Base-by-base conservation (phyloP, 2,888 invertebrate species). In the Rhaphigaster nebulosa region DNA sequence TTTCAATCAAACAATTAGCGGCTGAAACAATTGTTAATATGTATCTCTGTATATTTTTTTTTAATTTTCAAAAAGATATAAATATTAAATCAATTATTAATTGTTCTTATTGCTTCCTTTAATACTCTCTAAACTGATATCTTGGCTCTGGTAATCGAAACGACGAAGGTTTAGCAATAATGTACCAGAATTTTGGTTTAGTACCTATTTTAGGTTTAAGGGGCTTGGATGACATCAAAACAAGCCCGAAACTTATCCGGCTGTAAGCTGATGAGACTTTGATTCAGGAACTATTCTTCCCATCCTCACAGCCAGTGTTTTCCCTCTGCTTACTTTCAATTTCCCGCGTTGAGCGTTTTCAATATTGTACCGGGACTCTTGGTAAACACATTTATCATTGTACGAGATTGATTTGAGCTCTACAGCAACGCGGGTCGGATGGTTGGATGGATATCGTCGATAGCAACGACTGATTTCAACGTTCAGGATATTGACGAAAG, bases 311-410 rank as follows among this genome's bases (percentile, higher is more conserved):
- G 70, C 34, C 70, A 20, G 34, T 70, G 34, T 70, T 70, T 70
- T 70, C 70, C 70, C 34, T 70, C 70, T 70, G 70, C 70, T 70
- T 70, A 70, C 70, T 70, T 70, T 70, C 70, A 34, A 70, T 70
- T 70, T 70, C 70, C 70, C 70, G 18, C 70, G 34, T 34, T 34
- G 70, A 70, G 70, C 70, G 70, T 70, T 70, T 70, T 70, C 70
- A 70, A 70, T 70, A 70, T 70, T 70, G 70, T 70, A 70, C 6
- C 70, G 18, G 18, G 34, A 4, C 34, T 20, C 34, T 70, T 70
- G 70, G 70, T 70, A 70, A 70, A 70, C 70, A 70, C 70, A 70
- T 70, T 70, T 70, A 70, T 70, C 70, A 70, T 70, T 18, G 70
- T 10, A 20, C 70, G 70, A 70, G 70, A 70, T 70, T 70, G 70